These are phyloP conservation scores for Drosophila sulfurigaster DNA, from an alignment of 1,140 invertebrate species.

Conservation along the genomic window DNA sequence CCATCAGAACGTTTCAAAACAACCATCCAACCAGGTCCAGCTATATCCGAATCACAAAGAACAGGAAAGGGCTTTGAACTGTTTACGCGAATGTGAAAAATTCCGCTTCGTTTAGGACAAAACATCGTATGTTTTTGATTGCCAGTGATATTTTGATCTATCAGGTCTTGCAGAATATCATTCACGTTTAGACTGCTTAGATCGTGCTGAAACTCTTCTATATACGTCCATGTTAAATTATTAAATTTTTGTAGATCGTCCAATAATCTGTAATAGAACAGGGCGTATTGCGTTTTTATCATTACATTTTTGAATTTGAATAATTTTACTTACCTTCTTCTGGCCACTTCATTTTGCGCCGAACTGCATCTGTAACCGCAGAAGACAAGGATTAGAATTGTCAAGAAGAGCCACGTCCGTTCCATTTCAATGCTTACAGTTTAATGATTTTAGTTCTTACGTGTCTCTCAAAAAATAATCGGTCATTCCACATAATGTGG, in stretches of 20 bases:
- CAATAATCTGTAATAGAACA: no score
- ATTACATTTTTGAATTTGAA: no score
- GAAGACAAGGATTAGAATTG: not conserved
- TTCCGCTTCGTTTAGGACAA: not conserved
- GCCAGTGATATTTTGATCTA: not conserved
- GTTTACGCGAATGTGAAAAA: not conserved
- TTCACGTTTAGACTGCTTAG: not conserved
- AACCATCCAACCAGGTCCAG: constrained; percentile 4
- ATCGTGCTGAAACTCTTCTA: not conserved
- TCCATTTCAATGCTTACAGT: not conserved
- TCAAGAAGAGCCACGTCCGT: not conserved
- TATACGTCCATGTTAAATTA: not conserved
- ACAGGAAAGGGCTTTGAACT: not conserved
- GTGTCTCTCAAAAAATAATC: not conserved
- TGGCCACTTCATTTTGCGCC: not conserved
- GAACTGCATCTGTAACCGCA: not conserved
- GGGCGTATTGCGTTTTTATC: no score
- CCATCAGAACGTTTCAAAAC: not conserved
- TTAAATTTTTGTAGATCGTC: not conserved
- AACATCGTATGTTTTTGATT: not conserved
- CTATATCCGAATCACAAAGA: not conserved
- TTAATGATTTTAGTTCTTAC: not conserved
- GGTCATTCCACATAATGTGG: no score
- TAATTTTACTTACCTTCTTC: not conserved
- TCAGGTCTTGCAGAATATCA: not conserved